phyloP scores from a whole-genome alignment of 2,797 vertebrate genomes.

The Tragopan temminckii region DNA sequence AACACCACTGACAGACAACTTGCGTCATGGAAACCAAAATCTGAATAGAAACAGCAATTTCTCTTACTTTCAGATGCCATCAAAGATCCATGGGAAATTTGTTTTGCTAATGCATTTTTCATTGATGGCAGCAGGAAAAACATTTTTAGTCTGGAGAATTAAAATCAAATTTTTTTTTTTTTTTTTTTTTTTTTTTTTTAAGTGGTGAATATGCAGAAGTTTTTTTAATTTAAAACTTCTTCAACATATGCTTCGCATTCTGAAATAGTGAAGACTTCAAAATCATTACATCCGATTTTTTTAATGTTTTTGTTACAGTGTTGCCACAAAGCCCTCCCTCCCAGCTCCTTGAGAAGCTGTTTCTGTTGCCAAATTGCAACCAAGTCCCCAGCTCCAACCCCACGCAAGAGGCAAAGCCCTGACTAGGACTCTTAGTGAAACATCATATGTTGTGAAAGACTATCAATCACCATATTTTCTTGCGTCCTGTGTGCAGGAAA shows the following conservation, averaged over 20 bases:
- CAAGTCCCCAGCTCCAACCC: neutral
- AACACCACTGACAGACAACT: constrained; percentile 11
- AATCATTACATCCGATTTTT: constrained; percentile 33
- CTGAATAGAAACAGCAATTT: neutral
- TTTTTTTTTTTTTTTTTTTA: constrained; percentile 12
- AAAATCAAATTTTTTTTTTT: constrained; percentile 39
- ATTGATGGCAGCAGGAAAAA: constrained; percentile 41
- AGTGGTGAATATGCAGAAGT: neutral
- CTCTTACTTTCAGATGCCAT: constrained; percentile 42
- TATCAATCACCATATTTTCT: neutral
- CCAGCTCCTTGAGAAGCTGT: neutral
- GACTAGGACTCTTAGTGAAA: neutral
- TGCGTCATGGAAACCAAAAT: constrained; percentile 19
- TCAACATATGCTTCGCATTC: constrained; percentile 70
- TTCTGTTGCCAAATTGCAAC: neutral
- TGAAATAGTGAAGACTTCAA: constrained; percentile 19
- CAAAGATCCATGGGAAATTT: constrained; percentile 45
- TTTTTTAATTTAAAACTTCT: constrained; percentile 60
- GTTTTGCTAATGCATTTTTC: constrained; percentile 66
- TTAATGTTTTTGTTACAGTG: neutral
- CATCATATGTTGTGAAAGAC: neutral
- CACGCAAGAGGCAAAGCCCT: neutral
- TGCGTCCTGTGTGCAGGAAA: neutral
- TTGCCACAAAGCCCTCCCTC: neutral
- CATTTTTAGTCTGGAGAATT: constrained; percentile 49